A percentile compares a stretch with the other conserved stretches of the same genome.
Conservation (phyloP, 2,797 vertebrate genomes). For the Rhinoraja longicauda region DNA sequence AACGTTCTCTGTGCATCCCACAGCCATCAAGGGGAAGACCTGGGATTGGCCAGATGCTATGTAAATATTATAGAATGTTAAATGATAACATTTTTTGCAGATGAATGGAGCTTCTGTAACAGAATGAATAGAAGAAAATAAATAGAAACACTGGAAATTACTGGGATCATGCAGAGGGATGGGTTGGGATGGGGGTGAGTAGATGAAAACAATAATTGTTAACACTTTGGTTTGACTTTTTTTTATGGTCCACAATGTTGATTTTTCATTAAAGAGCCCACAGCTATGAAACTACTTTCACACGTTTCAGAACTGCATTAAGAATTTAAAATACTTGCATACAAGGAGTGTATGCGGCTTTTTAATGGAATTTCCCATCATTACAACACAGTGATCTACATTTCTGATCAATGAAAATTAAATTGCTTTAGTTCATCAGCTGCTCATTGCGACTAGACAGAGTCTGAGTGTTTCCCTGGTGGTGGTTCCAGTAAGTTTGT, state of each 20-base stretch:
- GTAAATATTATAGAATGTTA: neutral
- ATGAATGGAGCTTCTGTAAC: neutral
- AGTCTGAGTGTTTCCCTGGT: conserved; percentile 47
- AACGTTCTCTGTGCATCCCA: neutral
- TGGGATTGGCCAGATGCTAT: conserved; percentile 15
- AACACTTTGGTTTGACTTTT: neutral
- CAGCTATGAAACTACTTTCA: conserved; percentile 32
- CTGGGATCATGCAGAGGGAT: neutral
- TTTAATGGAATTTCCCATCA: conserved; percentile 76
- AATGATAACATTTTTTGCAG: neutral
- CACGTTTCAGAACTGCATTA: conserved; percentile 35
- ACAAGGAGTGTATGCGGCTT: conserved; percentile 43
- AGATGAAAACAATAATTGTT: neutral
- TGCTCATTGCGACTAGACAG: conserved; percentile 44
- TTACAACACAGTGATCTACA: conserved; percentile 63
- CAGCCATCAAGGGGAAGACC: neutral
- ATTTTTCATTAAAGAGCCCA: conserved; percentile 28
- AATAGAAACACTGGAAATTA: neutral
- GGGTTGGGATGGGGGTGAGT: neutral
- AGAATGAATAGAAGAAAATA: neutral
- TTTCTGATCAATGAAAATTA: conserved; percentile 80
- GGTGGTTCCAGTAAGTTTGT: conserved; percentile 38
- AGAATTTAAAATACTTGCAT: conserved; percentile 37
- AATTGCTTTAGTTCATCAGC: conserved; percentile 72
- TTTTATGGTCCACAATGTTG: conserved; percentile 19